Evolutionary conservation across 1,140 invertebrate genomes (phyloP).

Genomic region (Lepidurus packardi): DNA sequence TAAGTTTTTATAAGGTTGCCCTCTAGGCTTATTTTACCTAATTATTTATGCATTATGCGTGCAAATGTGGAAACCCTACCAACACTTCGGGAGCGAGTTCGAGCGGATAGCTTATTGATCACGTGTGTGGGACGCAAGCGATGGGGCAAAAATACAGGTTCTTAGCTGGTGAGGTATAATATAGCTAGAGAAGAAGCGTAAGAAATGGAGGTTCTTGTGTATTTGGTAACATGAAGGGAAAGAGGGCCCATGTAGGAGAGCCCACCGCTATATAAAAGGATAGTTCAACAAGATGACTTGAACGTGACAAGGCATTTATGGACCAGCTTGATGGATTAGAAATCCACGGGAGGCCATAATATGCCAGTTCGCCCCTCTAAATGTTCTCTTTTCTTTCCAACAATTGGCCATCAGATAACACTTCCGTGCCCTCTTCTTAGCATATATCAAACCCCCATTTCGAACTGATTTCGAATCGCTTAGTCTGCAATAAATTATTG

Average conservation of each 20-base stretch:
- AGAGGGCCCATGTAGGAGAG: background rate
- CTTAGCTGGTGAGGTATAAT: no score
- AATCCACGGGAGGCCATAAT: constrained; percentile 21
- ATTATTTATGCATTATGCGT: background rate
- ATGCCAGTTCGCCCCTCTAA: constrained; percentile 3
- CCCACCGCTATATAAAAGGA: constrained; percentile 14
- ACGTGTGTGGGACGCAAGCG: constrained; percentile 2
- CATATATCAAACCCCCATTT: background rate
- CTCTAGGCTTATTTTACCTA: background rate
- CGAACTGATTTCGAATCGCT: constrained; percentile 5
- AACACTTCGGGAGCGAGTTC: background rate
- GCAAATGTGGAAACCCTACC: background rate
- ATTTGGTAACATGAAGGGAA: background rate
- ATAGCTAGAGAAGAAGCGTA: background rate
- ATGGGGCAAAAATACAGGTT: background rate
- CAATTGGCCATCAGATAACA: constrained; percentile 21
- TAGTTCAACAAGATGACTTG: constrained; percentile 22
- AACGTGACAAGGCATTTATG: constrained; percentile 15
- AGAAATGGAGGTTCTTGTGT: constrained; percentile 9
- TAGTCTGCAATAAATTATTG: background rate
- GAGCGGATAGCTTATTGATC: background rate
- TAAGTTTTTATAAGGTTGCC: background rate
- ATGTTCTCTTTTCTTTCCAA: constrained; percentile 12
- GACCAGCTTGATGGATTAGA: constrained; percentile 21
- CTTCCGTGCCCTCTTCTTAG: constrained; percentile 4